These are phyloP conservation scores for Corydoras maculifer DNA, from an alignment of 2,113 vertebrate species.

Conservation along the genomic window DNA sequence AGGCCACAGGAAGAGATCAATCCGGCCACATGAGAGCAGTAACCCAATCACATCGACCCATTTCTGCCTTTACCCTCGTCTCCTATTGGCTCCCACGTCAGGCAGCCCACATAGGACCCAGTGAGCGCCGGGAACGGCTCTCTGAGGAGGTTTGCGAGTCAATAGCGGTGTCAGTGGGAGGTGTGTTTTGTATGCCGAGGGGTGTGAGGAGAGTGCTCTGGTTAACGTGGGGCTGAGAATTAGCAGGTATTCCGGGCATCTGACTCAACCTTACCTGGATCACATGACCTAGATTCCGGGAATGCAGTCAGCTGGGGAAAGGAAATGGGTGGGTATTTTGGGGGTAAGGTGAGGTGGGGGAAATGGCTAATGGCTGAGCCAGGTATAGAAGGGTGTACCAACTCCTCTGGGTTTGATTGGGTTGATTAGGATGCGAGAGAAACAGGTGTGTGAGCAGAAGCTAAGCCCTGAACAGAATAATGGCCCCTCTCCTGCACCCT, in stretches of 20 bases:
- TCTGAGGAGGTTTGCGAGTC: slow-evolving; percentile 31
- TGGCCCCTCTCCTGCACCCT: slow-evolving; percentile 67
- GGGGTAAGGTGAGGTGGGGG: neutral
- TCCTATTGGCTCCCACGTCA: slow-evolving; percentile 14
- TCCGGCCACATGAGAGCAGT: slow-evolving; percentile 49
- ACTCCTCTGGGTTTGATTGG: slow-evolving; percentile 82
- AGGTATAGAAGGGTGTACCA: slow-evolving; percentile 47
- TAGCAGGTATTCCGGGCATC: slow-evolving; percentile 14
- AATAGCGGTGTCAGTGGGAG: slow-evolving; percentile 30
- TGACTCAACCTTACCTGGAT: slow-evolving; percentile 17
- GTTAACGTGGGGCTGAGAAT: slow-evolving; percentile 20
- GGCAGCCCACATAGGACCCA: slow-evolving; percentile 4
- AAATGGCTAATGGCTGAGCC: slow-evolving; percentile 48
- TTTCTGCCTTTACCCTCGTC: slow-evolving; percentile 29
- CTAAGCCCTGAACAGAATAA: slow-evolving; percentile 74
- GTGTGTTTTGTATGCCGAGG: slow-evolving; percentile 21
- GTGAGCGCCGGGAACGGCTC: slow-evolving; percentile 15
- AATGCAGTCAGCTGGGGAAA: slow-evolving; percentile 29
- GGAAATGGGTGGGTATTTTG: slow-evolving; percentile 17
- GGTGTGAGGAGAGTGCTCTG: slow-evolving; percentile 24
- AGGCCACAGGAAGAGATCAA: slow-evolving; percentile 38
- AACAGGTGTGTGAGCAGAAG: slow-evolving; percentile 78
- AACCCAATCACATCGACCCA: slow-evolving; percentile 49
- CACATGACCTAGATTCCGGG: slow-evolving; percentile 14
- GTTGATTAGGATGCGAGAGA: slow-evolving; percentile 97